Evolutionary conservation across 2,797 vertebrate genomes (phyloP), one percentile per base, ranked within the genome.

Genomic region (Argentina silus): DNA sequence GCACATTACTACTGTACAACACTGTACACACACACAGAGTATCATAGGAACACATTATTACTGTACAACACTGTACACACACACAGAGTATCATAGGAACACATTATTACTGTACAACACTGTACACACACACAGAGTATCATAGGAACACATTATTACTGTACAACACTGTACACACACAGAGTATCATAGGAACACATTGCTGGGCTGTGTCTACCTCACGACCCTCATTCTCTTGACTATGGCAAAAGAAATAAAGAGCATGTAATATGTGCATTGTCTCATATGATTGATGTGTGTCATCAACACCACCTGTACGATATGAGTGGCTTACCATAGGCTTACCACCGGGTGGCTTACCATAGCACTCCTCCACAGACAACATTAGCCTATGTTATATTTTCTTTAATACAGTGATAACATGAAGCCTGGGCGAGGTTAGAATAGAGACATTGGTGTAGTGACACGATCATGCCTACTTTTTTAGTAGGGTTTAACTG

Each of bases 191-290:
- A 9, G 70, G 62, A 44, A 17, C 27, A 36, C 27, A 4, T 36
- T 36, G 4, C 61, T 72, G 9, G 2, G 19, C 81, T 42, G 76
- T 9, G 43, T 27, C 48, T 73, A 81, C 90, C 84, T 85, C 79
- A 78, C 78, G 86, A 83, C 86, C 80, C 86, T 83, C 78, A 76
- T 82, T 82, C 79, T 73, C 82, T 73, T 82, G 79, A 86, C 10
- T 61, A 87, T 9, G 73, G 88, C 86, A 91, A 91, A 90, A 86
- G 87, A 73, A 74, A 77, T 72, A 69, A 36, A 36, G 69, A 51
- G 76, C 53, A 74, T 61, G 81, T 87, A 87, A 91, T 87, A 78
- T 53, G 84, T 90, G 45, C 14, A 11, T 53, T 84, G 74, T 74
- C 89, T 85, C 84, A 83, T 8, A 55, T 14, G 15, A 12, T 56